phyloP scores from a whole-genome alignment of 2,797 vertebrate species.

The Anabacerthia variegaticeps region DNA sequence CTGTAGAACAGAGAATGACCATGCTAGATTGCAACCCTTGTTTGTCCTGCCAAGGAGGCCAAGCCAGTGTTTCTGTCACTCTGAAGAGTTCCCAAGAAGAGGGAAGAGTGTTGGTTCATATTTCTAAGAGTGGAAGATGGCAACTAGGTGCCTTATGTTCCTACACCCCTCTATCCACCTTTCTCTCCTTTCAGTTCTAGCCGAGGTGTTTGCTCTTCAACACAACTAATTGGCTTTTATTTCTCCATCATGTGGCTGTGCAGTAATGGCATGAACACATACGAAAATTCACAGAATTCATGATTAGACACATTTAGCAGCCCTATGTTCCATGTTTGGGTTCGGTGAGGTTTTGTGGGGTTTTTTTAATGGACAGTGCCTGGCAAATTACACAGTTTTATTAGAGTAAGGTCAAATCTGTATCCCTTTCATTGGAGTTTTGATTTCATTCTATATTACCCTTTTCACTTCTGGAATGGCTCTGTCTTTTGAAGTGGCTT shows the following conservation, averaged over 20 bases:
- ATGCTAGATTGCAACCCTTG: not conserved
- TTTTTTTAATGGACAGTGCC: not conserved
- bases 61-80: not conserved
- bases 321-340: not conserved
- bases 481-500: not conserved
- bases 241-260: not conserved
- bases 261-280: not conserved
- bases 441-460: not conserved
- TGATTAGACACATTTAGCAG: not conserved
- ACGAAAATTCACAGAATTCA: not conserved
- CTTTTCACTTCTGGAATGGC: not conserved
- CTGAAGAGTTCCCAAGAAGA: not conserved
- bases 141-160: rapidly evolving
- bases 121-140: not conserved
- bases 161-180: not conserved
- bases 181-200: not conserved
- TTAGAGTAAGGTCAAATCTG: not conserved
- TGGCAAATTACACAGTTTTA: not conserved
- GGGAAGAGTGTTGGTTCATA: not conserved
- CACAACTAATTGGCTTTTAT: not conserved
- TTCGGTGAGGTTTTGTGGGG: too few species aligned
- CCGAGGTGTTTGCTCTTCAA: not conserved
- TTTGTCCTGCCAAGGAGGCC: not conserved
- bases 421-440: not conserved
- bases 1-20: not conserved